These are phyloP conservation scores for Cryptotis parvus DNA, from an alignment of 2,113 vertebrate species.

Conservation along the genomic window DNA sequence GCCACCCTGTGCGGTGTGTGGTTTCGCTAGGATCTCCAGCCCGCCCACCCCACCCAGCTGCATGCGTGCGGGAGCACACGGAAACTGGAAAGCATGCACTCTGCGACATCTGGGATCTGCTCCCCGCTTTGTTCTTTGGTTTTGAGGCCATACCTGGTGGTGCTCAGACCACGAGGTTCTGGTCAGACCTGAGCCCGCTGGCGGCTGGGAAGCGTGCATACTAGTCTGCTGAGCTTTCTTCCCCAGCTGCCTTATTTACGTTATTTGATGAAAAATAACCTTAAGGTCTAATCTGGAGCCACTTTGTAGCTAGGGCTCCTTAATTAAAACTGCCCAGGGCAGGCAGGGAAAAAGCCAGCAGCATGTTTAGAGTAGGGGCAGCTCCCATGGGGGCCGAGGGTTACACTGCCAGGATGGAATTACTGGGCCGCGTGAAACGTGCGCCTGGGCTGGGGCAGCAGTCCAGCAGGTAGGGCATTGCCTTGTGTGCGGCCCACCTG, in stretches of 20 bases:
- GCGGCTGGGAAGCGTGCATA: no score
- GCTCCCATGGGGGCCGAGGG: background rate
- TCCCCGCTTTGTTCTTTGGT: background rate
- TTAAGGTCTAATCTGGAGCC: conserved; percentile 2
- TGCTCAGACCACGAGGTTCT: no score
- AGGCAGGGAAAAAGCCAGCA: background rate
- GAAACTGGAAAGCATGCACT: no score
- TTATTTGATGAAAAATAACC: background rate
- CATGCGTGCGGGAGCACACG: no score
- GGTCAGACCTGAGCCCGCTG: no score
- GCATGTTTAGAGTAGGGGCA: background rate
- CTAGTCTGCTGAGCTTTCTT: background rate
- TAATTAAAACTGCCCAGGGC: background rate
- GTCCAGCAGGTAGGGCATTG: no score
- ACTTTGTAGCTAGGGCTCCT: background rate
- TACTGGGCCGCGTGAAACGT: no score
- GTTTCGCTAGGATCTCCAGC: background rate
- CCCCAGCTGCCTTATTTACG: background rate
- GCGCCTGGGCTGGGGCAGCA: no score
- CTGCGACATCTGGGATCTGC: no score
- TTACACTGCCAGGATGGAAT: no score
- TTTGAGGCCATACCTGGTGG: background rate
- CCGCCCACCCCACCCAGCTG: no score
- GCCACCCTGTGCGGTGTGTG: background rate
- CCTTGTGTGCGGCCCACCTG: no score